A percentile compares a stretch with the other conserved stretches of the same genome.
These are phyloP conservation scores for Aphidius ervi DNA, from an alignment of 1,140 invertebrate genomes.

Conservation along the genomic window DNA sequence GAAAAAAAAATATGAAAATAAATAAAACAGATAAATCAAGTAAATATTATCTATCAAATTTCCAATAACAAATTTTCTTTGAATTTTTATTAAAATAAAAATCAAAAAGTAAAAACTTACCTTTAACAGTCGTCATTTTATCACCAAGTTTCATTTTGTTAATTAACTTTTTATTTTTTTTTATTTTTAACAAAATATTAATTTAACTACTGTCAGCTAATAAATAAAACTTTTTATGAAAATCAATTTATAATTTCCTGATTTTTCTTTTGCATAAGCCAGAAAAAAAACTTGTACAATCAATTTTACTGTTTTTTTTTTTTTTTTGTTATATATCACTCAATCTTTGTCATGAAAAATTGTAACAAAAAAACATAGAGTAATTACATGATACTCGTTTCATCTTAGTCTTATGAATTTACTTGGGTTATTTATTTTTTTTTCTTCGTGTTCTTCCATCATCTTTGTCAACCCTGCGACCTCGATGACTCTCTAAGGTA, in stretches of 20 bases:
- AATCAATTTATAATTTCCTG: too few relatives aligned
- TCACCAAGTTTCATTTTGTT: slow-evolving; percentile 27
- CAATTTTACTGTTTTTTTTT: background rate
- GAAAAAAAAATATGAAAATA: too few relatives aligned
- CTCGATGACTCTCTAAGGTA: slow-evolving; percentile 1
- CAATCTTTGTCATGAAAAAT: background rate
- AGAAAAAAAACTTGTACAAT: background rate
- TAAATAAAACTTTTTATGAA: too few relatives aligned
- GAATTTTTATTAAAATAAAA: too few relatives aligned
- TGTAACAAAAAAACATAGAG: background rate
- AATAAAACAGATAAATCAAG: too few relatives aligned
- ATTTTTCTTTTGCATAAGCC: too few relatives aligned
- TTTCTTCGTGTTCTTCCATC: slow-evolving; percentile 21
- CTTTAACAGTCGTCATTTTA: slow-evolving; percentile 25
- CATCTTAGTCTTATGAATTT: background rate
- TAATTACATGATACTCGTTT: slow-evolving; percentile 3
- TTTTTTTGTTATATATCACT: background rate
- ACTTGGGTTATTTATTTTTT: background rate
- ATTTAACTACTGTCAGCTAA: too few relatives aligned
- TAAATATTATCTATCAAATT: too few relatives aligned
- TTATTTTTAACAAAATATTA: too few relatives aligned
- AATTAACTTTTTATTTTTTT: background rate
- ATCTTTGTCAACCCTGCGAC: background rate
- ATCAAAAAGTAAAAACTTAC: slow-evolving; percentile 4
- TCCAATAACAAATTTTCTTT: too few relatives aligned